These are phyloP conservation scores for Gastrophryne carolinensis DNA, from an alignment of 2,797 vertebrate species.

Conservation along the genomic window DNA sequence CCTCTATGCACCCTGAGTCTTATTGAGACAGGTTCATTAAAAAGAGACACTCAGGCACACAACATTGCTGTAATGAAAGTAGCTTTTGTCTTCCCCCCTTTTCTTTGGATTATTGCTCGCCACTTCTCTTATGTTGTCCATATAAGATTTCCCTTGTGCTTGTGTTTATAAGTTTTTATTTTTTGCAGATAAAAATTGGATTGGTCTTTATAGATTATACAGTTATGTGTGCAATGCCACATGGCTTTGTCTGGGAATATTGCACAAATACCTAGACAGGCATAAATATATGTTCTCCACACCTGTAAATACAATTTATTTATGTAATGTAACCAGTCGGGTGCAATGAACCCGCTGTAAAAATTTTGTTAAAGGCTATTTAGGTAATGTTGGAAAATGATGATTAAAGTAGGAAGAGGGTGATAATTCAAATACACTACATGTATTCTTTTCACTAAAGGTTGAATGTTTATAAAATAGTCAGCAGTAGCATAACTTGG, in stretches of 20 bases:
- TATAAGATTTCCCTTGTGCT: conserved; percentile 82
- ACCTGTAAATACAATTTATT: neutral
- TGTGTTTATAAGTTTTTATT: conserved; percentile 79
- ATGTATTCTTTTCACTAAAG: too few species aligned
- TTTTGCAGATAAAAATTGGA: conserved; percentile 73
- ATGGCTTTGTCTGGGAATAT: conserved; percentile 72
- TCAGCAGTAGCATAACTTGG: too few species aligned
- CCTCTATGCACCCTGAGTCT: conserved; percentile 80
- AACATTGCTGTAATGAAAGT: conserved; percentile 82
- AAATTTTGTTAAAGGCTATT: neutral
- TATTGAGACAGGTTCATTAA: conserved; percentile 85
- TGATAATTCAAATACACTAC: too few species aligned
- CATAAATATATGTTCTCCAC: neutral
- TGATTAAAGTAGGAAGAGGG: too few species aligned
- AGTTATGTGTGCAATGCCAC: conserved; percentile 78
- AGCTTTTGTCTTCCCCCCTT: conserved; percentile 72
- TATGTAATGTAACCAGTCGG: neutral
- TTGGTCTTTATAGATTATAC: conserved; percentile 82
- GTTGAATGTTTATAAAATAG: too few species aligned
- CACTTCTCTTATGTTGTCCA: conserved; percentile 78
- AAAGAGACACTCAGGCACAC: conserved; percentile 81
- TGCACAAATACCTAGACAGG: conserved; percentile 69
- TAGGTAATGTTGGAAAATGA: too few species aligned
- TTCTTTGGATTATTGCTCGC: conserved; percentile 74
- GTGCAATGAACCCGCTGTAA: neutral